Base-by-base conservation (phyloP, 2,113 vertebrate species). In the Tragelaphus strepsiceros region DNA sequence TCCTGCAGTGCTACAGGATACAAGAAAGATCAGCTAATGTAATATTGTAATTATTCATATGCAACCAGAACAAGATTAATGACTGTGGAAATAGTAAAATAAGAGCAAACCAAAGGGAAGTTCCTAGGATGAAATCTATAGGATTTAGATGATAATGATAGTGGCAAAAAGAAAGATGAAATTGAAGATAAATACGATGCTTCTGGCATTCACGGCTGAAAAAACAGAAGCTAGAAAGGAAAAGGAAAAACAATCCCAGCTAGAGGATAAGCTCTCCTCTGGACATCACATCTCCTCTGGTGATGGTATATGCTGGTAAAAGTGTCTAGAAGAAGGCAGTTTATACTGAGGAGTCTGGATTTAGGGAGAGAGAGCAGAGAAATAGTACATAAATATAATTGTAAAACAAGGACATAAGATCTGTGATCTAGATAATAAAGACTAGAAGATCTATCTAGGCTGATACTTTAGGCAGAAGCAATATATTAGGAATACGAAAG, bases 101-200 rank as follows among this genome's bases (percentile, higher is more conserved):
- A 96, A 90, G 3, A 93, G 13, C 91, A 90, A 87, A 74, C 61
- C 71, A 88, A 93, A 62, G n/a, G 92, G 53, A 16, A 43, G 35
- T 49, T 82, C 53, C 58, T 32, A 91, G 80, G 19, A 93, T 30
- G 21, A n/a, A 53, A 90, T 64, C 30, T 81, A 77, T 7, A 81
- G 32, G 24, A 61, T 28, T 90, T 88, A 95, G 80, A 59, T 87
- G 83, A 58, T 74, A 80, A 90, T 84, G 51, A 11, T 46, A 83
- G 46, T 74, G 49, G 62, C 32, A 90, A 87, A 97, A 93, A 80
- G 84, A 21, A 96, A 93, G 67, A 94, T 51, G 14, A 96, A 56
- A 71, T 5, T 64, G 49, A 96, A 81, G 94, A 91, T 26, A 62
- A 82, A 64, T 56, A 83, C 10, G 56, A 88, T 51, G 7, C 32